Evolutionary conservation across 2,888 invertebrate genomes (phyloP).

Genomic region (Amiota mariae): DNA sequence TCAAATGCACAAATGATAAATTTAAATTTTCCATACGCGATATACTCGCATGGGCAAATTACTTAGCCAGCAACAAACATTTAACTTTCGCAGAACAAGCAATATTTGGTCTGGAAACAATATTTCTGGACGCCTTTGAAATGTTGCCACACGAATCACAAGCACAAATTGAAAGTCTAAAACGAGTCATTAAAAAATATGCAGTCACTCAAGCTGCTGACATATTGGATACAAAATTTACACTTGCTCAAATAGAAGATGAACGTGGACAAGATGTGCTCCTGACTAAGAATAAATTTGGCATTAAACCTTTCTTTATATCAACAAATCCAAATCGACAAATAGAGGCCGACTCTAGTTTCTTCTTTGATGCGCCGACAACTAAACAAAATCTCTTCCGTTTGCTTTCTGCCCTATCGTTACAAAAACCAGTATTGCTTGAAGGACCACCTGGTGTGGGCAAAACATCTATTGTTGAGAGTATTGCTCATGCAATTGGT

Average conservation of each 20-base stretch:
- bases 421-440: constrained; percentile 92
- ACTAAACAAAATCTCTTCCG: constrained; percentile 87
- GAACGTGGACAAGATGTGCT: constrained; percentile 68
- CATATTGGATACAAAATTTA: constrained; percentile 72
- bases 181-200: constrained; percentile 76
- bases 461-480: constrained; percentile 95
- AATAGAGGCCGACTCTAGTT: constrained; percentile 69
- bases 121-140: constrained; percentile 93
- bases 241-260: constrained; percentile 69
- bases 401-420: constrained; percentile 89
- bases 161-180: constrained; percentile 74
- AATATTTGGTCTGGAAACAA: constrained; percentile 91
- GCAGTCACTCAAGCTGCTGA: constrained; percentile 76
- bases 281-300: constrained; percentile 75
- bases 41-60: constrained; percentile 92
- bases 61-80: constrained; percentile 77
- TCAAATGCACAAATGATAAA: constrained; percentile 83
- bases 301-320: constrained; percentile 85
- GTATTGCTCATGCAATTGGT: constrained; percentile 88
- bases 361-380: constrained; percentile 85
- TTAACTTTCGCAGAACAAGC: constrained; percentile 78
- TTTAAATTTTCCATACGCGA: constrained; percentile 93
- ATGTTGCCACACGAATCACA: constrained; percentile 82
- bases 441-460: constrained; percentile 99
- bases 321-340: constrained; percentile 53